phyloP scores from a whole-genome alignment of 2,113 vertebrate species.

The Vidua macroura region DNA sequence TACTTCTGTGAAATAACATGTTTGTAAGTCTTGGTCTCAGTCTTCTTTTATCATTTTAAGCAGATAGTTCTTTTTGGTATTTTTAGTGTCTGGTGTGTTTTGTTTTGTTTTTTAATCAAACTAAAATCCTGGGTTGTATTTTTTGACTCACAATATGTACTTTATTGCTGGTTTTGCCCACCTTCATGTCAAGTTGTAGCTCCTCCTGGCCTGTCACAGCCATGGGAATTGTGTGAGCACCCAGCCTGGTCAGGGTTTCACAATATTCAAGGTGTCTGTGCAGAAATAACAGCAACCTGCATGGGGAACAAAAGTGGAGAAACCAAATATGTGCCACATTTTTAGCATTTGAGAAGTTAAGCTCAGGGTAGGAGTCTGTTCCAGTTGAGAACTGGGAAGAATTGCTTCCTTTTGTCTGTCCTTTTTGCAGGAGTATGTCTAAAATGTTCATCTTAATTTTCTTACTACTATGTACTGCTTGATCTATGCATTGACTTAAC shows the following conservation, averaged over 20 bases:
- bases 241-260: not conserved
- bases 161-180: not conserved
- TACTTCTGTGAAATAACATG: not conserved
- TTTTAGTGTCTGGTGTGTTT: not conserved
- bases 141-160: not conserved
- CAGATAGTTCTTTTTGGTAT: not conserved
- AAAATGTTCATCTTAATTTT: not conserved
- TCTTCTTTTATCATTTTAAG: not conserved
- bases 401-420: not conserved
- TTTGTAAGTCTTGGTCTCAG: not conserved
- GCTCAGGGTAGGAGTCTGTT: not conserved
- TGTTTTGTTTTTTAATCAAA: not conserved
- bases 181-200: not conserved
- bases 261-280: not conserved
- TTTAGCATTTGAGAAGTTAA: not conserved
- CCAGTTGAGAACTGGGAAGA: not conserved
- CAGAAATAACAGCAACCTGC: not conserved
- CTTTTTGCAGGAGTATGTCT: not conserved
- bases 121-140: not conserved
- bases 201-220: not conserved
- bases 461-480: not conserved
- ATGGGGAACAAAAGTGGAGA: not conserved
- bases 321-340: not conserved
- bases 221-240: not conserved
- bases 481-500: not conserved